A percentile compares a stretch with the other conserved stretches of the same genome.
Conservation (phyloP, 2,888 invertebrate species). For the Rhyacophila evoluta region DNA sequence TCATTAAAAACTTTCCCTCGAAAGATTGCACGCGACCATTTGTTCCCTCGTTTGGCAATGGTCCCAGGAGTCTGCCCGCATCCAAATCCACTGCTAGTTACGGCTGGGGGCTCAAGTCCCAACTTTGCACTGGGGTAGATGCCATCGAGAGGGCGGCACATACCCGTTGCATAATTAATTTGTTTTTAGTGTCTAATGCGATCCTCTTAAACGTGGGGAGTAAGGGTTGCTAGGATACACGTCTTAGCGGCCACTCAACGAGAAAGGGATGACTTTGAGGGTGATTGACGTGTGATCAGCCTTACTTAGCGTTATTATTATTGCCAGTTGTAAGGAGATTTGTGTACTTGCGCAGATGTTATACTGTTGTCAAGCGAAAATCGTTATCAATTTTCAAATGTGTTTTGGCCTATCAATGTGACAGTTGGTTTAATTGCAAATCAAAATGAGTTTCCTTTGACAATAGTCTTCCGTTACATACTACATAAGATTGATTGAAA, state of each 20-base stretch:
- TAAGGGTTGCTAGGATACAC: slow-evolving; percentile 46
- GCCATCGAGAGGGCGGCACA: slow-evolving; percentile 8
- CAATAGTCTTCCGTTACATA: not conserved
- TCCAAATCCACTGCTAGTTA: slow-evolving; percentile 8
- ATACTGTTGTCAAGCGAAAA: slow-evolving; percentile 2
- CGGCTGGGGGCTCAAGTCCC: not conserved
- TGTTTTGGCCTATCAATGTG: not conserved
- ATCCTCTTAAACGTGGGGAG: slow-evolving; percentile 44
- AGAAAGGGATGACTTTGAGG: slow-evolving; percentile 33
- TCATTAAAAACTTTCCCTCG: not conserved
- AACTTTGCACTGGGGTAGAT: not conserved
- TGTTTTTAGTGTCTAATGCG: slow-evolving; percentile 54
- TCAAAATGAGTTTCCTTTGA: slow-evolving; percentile 10
- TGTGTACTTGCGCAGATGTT: slow-evolving; percentile 1
- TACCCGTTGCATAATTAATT: slow-evolving; percentile 54
- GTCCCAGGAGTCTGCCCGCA: slow-evolving; percentile 7
- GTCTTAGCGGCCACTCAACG: slow-evolving; percentile 20
- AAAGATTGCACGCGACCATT: slow-evolving; percentile 1
- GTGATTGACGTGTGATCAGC: slow-evolving; percentile 46
- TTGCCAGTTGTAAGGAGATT: not conserved
- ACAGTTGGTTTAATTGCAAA: not conserved
- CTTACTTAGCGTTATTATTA: slow-evolving; percentile 18
- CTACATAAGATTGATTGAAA: not conserved
- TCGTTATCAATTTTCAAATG: slow-evolving; percentile 4
- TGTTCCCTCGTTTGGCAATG: not conserved